A percentile compares a stretch with the other conserved stretches of the same genome.
phyloP scores from a whole-genome alignment of 2,797 vertebrate genomes.

The Pipistrellus nathusii region DNA sequence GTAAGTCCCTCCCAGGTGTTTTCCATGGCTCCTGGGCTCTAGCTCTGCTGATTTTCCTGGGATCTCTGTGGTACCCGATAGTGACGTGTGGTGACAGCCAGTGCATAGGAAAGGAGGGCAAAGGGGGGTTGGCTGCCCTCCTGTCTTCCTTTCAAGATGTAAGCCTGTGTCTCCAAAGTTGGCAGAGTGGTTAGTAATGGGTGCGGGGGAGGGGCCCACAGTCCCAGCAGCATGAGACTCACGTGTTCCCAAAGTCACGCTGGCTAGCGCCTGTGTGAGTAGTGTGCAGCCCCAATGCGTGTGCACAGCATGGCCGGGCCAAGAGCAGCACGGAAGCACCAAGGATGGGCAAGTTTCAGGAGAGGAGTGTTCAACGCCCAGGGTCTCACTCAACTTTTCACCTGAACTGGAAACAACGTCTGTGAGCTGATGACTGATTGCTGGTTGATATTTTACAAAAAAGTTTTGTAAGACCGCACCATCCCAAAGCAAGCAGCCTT shows the following conservation, averaged over 20 bases:
- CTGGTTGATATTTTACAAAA: constrained; percentile 13
- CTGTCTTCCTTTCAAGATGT: too few relatives aligned
- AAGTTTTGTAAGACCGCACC: background rate
- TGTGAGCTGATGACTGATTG: constrained; percentile 38
- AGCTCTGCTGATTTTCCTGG: background rate
- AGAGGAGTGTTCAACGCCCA: too few relatives aligned
- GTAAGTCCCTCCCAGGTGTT: constrained; percentile 18
- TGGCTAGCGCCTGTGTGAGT: background rate
- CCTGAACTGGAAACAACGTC: constrained; percentile 20
- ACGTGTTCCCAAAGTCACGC: background rate
- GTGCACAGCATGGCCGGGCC: background rate
- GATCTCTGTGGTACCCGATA: background rate
- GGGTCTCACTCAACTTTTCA: constrained; percentile 29
- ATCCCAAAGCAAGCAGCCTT: constrained; percentile 9
- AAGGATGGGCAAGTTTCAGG: too few relatives aligned
- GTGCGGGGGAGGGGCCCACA: background rate
- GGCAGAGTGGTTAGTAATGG: background rate
- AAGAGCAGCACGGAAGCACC: too few relatives aligned
- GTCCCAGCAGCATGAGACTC: background rate
- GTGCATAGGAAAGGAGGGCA: constrained; percentile 25
- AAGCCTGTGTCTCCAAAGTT: background rate
- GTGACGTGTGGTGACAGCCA: background rate
- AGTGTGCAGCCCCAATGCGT: background rate
- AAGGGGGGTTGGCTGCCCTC: background rate
- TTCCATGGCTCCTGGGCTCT: background rate